A percentile compares a stretch with the other conserved stretches of the same genome.
phyloP scores from a whole-genome alignment of 2,888 invertebrate species.

The Athalia circularis region DNA sequence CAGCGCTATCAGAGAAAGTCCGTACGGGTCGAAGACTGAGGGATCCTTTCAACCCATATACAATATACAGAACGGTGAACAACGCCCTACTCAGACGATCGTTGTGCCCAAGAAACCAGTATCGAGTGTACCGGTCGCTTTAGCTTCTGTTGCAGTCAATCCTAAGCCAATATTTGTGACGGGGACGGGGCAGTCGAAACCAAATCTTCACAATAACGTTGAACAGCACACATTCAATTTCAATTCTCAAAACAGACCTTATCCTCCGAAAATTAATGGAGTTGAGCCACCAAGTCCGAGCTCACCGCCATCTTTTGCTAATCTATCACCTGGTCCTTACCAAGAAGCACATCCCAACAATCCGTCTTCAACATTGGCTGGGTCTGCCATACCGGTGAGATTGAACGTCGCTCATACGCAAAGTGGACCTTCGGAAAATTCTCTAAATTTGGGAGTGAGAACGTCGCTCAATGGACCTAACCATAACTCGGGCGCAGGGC shows the following conservation, averaged over 20 bases:
- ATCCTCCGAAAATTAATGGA: constrained; percentile 17
- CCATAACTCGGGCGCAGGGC: not conserved
- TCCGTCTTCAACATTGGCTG: constrained; percentile 24
- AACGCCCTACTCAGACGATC: constrained; percentile 69
- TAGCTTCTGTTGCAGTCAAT: constrained; percentile 57
- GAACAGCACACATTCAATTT: constrained; percentile 31
- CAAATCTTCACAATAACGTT: constrained; percentile 28
- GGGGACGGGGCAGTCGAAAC: constrained; percentile 8
- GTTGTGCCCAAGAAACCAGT: constrained; percentile 69
- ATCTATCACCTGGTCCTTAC: constrained; percentile 39
- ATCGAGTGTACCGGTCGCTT: constrained; percentile 60
- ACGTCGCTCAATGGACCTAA: constrained; percentile 34
- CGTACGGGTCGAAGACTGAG: constrained; percentile 66
- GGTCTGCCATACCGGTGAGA: constrained; percentile 20
- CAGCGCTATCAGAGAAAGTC: constrained; percentile 75
- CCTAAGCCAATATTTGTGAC: constrained; percentile 27
- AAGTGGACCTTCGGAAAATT: constrained; percentile 39
- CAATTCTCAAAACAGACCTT: constrained; percentile 29
- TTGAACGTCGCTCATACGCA: constrained; percentile 16
- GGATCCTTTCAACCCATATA: constrained; percentile 59
- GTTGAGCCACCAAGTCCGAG: constrained; percentile 34
- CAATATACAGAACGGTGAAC: constrained; percentile 57
- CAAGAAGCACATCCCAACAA: not conserved
- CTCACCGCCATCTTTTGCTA: constrained; percentile 40
- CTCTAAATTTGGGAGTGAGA: constrained; percentile 34